Evolutionary conservation across 2,888 invertebrate species (phyloP), one percentile per base, ranked within the genome.

Genomic region (Polylopha cassiicola): DNA sequence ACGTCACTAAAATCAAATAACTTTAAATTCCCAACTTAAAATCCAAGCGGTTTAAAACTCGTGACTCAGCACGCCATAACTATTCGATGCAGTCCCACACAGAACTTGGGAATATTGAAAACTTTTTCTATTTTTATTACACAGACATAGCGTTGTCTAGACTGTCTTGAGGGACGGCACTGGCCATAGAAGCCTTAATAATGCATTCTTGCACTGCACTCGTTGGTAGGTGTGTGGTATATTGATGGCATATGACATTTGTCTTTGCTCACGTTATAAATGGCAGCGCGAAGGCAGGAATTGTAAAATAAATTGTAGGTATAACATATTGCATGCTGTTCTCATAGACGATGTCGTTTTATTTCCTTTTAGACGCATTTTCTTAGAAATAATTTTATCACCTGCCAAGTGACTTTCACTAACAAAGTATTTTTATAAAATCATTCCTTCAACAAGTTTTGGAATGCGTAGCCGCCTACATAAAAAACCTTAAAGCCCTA

Each of bases 201-300:
- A 9, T 20, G 9, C 15, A 16, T 22, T 30, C 29, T 30, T 17
- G 8, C 7, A 9, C 7, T 23, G 29, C 16, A 21, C 34, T 15
- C 17, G 8, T 9, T 7, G 9, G 9, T 14, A 24, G 28, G 24
- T 30, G 21, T 24, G 30, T 30, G 24, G 21, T 7, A 26, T 36
- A 36, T 36, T 24, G 34, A 41, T 41, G 34, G 34, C 20, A 28
- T 24, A 26, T 30, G 30, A 29, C 34, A 30, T 39, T 39, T 36
- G 29, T 34, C 24, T 28, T 7, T 11, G 8, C 16, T 15, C 26
- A 3, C 4, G 34, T 36, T 41, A 36, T 29, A 41, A 41, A 30
- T 24, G 28, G 30, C 20, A 21, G 16, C 26, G 9, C 27, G 18
- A 21, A 26, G 23, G 29, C 34, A 36, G 7, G 13, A 39, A 34